Percentiles rank a stretch among this genome's conserved stretches.
These are phyloP conservation scores for Tonatia bakeri DNA, from an alignment of 2,113 vertebrate genomes.

Conservation along the genomic window DNA sequence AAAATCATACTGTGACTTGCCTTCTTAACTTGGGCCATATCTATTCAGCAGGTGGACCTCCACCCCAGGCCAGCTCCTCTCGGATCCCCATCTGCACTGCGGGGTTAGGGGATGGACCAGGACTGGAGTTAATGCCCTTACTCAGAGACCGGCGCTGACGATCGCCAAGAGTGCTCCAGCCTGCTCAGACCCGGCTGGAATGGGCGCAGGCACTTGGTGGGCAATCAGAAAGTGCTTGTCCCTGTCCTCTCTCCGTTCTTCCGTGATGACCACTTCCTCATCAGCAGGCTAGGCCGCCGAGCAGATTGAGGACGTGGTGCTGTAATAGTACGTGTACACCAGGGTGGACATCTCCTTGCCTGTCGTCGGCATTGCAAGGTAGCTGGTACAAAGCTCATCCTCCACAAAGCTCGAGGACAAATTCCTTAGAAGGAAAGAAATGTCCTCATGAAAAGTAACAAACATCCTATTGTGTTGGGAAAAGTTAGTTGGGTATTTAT, in stretches of 20 bases:
- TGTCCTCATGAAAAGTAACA: neutral
- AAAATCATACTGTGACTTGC: slow-evolving; percentile 38
- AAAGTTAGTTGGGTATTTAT: neutral
- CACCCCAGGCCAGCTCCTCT: neutral
- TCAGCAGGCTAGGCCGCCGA: neutral
- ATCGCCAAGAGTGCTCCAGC: neutral
- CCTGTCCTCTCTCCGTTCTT: neutral
- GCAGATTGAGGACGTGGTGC: neutral
- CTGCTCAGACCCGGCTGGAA: neutral
- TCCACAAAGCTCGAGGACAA: neutral
- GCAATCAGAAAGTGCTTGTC: neutral
- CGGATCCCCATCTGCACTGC: neutral
- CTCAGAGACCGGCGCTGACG: neutral
- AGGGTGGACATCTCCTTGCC: neutral
- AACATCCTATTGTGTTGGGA: neutral
- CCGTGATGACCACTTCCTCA: neutral
- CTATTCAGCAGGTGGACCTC: neutral
- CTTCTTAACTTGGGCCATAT: neutral
- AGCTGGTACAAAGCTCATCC: neutral
- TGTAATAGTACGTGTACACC: fast-evolving
- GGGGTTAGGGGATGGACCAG: neutral
- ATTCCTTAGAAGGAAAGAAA: neutral
- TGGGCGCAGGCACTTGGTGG: neutral
- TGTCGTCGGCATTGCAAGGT: neutral
- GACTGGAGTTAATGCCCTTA: neutral